Percentiles rank a stretch among this genome's conserved stretches.
Conservation (phyloP, 1,140 invertebrate genomes). For the Drosophila tropicalis region DNA sequence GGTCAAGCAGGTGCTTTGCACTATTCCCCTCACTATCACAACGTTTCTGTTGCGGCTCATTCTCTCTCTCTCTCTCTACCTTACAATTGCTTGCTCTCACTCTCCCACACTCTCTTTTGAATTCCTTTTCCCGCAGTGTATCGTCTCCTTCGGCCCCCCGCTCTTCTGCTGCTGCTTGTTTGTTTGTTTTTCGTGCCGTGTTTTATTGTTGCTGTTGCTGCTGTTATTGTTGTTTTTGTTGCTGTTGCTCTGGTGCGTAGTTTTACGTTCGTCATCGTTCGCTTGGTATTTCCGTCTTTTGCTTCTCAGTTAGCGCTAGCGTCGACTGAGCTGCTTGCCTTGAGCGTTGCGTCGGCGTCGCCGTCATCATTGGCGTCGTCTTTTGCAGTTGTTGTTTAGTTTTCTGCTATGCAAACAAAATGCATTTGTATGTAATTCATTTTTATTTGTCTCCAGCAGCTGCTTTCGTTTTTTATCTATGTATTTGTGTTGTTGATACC, state of each 20-base stretch:
- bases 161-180: slow-evolving; percentile 50
- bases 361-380: slow-evolving; percentile 40
- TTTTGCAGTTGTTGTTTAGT: slow-evolving; percentile 61
- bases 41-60: slow-evolving; percentile 19
- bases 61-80: slow-evolving; percentile 26
- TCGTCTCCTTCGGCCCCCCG: slow-evolving; percentile 11
- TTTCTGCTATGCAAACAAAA: slow-evolving; percentile 56
- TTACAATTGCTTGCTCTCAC: slow-evolving; percentile 19
- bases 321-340: slow-evolving; percentile 58
- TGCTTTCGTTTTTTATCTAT: slow-evolving; percentile 54
- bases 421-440: slow-evolving; percentile 57
- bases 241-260: slow-evolving; percentile 68
- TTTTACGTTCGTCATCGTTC: slow-evolving; percentile 80
- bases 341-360: slow-evolving; percentile 49
- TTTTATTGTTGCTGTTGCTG: slow-evolving; percentile 69
- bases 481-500: slow-evolving; percentile 25
- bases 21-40: slow-evolving; percentile 27
- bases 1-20: slow-evolving; percentile 64
- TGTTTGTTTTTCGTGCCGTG: slow-evolving; percentile 80
- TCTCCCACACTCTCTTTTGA: slow-evolving; percentile 6
- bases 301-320: slow-evolving; percentile 27
- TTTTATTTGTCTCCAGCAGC: slow-evolving; percentile 46
- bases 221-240: slow-evolving; percentile 46
- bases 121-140: slow-evolving; percentile 6
- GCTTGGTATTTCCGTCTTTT: slow-evolving; percentile 79